These are phyloP conservation scores for Antheraea yamamai DNA, from an alignment of 2,888 invertebrate genomes.

Conservation along the genomic window DNA sequence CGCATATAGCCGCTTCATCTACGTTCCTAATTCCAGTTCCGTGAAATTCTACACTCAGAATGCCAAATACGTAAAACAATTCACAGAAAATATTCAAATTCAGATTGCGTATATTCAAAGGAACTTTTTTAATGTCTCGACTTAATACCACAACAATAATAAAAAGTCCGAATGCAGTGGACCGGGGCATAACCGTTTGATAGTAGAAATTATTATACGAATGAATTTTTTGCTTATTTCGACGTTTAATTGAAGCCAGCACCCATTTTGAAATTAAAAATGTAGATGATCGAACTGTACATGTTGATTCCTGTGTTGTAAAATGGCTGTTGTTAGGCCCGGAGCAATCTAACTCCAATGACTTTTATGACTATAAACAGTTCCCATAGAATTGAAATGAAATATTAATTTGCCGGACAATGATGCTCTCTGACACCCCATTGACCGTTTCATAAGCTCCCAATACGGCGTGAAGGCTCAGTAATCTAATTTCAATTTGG, in stretches of 20 bases:
- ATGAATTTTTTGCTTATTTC: conserved; percentile 60
- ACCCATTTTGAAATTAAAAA: conserved; percentile 31
- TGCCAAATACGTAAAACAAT: conserved; percentile 38
- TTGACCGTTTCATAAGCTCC: conserved; percentile 73
- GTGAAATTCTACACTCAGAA: conserved; percentile 33
- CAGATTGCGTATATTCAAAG: conserved; percentile 49
- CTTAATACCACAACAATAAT: conserved; percentile 54
- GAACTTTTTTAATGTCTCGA: conserved; percentile 44
- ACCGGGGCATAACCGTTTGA: conserved; percentile 57
- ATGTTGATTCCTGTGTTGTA: conserved; percentile 24
- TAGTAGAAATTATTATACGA: conserved; percentile 59
- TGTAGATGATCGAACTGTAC: conserved; percentile 23
- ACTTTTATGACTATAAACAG: conserved; percentile 28
- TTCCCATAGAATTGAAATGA: conserved; percentile 66
- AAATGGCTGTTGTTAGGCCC: neutral
- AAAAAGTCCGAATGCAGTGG: conserved; percentile 61
- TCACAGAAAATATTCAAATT: conserved; percentile 41
- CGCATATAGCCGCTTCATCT: neutral
- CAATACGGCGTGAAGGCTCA: conserved; percentile 68
- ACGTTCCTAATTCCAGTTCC: conserved; percentile 30
- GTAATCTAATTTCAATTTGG: conserved; percentile 79
- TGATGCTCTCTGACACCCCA: conserved; percentile 69
- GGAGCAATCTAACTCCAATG: conserved; percentile 7
- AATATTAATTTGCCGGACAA: conserved; percentile 73
- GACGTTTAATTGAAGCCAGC: conserved; percentile 55